Percentiles rank a stretch among this genome's conserved stretches.
Conservation (phyloP, 2,888 invertebrate species). For the Troglohyphantes excavatus region DNA sequence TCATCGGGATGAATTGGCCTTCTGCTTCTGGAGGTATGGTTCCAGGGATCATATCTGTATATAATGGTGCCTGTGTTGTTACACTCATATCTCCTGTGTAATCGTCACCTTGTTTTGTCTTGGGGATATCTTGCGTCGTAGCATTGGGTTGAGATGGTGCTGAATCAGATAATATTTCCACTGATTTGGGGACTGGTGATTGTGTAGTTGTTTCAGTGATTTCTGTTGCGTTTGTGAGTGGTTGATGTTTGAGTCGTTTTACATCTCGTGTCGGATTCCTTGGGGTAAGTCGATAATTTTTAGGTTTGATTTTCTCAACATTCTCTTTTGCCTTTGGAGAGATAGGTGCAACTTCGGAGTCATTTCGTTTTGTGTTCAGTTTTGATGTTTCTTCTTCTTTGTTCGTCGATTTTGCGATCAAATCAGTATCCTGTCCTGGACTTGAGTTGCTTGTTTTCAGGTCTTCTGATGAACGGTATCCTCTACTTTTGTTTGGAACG, state of each 20-base stretch:
- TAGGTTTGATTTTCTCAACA: background rate
- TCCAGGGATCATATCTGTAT: background rate
- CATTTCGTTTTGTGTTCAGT: background rate
- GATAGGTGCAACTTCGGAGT: background rate
- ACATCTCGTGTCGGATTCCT: background rate
- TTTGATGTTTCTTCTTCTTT: background rate
- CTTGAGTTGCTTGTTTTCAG: background rate
- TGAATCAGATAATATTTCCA: constrained; percentile 3
- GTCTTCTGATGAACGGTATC: background rate
- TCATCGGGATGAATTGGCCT: background rate
- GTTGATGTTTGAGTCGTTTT: background rate
- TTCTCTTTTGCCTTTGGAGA: background rate
- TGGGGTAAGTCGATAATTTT: background rate
- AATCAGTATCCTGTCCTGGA: background rate
- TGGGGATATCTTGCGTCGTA: background rate
- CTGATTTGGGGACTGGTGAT: background rate
- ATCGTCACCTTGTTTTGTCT: background rate
- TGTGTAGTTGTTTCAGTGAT: background rate
- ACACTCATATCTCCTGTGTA: background rate
- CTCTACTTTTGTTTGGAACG: background rate
- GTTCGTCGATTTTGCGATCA: background rate
- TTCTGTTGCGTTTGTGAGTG: background rate
- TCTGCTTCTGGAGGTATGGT: background rate
- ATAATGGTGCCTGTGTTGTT: background rate
- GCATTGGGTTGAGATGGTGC: background rate